Conservation (phyloP, 2,113 vertebrate species). For the Gymnorhina tibicen region DNA sequence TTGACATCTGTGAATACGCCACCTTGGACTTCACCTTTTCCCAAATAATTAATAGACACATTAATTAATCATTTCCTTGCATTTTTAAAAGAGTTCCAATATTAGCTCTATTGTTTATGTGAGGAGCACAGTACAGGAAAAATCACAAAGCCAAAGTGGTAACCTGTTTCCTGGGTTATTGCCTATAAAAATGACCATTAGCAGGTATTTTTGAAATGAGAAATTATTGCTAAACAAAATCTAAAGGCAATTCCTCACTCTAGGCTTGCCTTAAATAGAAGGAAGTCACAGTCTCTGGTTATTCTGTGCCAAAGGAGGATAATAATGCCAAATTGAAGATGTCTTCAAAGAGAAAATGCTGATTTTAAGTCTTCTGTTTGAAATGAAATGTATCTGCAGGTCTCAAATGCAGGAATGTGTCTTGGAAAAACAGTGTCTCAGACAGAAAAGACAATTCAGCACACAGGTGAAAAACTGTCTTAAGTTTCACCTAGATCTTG, state of each 20-base stretch:
- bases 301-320: not conserved
- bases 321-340: not conserved
- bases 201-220: not conserved
- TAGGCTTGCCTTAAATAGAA: not conserved
- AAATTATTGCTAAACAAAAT: not conserved
- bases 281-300: not conserved
- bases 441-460: not conserved
- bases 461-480: not conserved
- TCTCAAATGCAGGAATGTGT: not conserved
- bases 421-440: not conserved
- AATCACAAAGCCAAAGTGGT: not conserved
- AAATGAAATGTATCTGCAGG: not conserved
- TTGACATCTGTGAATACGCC: slow-evolving; percentile 49
- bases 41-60: slow-evolving; percentile 44
- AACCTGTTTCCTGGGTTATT: not conserved
- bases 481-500: not conserved
- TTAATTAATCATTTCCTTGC: slow-evolving; percentile 12
- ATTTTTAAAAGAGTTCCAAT: slow-evolving; percentile 34
- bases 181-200: not conserved
- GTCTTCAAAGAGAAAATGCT: not conserved
- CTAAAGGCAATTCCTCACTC: not conserved
- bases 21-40: slow-evolving; percentile 32
- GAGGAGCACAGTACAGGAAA: not conserved
- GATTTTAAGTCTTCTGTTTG: not conserved
- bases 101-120: not conserved